phyloP scores from a whole-genome alignment of 2,113 vertebrate genomes.

The Morphnarchus princeps region DNA sequence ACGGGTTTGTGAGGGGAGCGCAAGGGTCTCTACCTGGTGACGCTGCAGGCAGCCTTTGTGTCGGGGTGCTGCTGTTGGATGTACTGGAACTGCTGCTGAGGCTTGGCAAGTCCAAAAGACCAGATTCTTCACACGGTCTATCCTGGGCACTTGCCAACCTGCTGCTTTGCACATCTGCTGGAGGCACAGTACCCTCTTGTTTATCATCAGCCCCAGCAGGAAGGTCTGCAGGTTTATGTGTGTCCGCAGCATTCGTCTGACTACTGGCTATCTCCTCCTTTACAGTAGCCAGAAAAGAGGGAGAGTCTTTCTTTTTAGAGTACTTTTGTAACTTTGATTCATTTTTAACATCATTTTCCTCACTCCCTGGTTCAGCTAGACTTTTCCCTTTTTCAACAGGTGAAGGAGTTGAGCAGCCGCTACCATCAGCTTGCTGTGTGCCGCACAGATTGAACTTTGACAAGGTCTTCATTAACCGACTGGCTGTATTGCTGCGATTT shows the following conservation, averaged over 20 bases:
- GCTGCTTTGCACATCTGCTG: not conserved
- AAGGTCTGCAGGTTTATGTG: not conserved
- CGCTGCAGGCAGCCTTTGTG: conserved; percentile 23
- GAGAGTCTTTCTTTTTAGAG: conserved; percentile 80
- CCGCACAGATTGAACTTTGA: conserved; percentile 81
- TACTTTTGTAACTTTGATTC: conserved; percentile 75
- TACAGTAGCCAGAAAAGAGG: conserved; percentile 81
- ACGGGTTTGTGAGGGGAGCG: conserved; percentile 59
- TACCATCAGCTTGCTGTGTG: conserved; percentile 51
- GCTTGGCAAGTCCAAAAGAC: not conserved
- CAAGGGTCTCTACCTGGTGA: conserved; percentile 67
- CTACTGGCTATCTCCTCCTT: conserved; percentile 77
- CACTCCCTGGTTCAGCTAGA: not conserved
- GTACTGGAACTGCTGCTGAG: conserved; percentile 17
- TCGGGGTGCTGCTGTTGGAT: conserved; percentile 6
- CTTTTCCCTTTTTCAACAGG: conserved; percentile 58
- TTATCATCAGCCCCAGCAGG: not conserved
- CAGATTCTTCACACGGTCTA: conserved; percentile 6
- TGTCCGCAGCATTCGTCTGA: not conserved
- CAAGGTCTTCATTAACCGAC: conserved; percentile 85
- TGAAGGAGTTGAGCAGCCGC: not conserved
- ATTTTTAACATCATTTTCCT: conserved; percentile 62
- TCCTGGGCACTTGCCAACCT: conserved; percentile 3
- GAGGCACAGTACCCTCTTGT: not conserved
- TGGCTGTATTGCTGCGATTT: conserved; percentile 83